These are phyloP conservation scores for Pandemis corylana DNA, from an alignment of 2,888 invertebrate genomes.

Conservation along the genomic window DNA sequence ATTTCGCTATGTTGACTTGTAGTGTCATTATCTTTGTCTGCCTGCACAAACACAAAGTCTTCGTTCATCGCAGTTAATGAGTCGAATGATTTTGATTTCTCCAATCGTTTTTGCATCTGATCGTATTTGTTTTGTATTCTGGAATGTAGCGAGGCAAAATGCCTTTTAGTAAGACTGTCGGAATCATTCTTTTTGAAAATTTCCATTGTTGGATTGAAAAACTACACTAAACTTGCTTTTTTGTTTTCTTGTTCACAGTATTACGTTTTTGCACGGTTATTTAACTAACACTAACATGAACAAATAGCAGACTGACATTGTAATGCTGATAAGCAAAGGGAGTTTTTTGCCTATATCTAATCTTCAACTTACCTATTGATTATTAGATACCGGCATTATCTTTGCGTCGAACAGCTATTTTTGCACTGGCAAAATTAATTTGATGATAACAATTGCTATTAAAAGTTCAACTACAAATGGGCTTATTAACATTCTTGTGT, in stretches of 20 bases:
- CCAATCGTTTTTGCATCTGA: conserved; percentile 72
- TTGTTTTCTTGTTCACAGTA: conserved; percentile 27
- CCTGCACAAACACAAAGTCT: conserved; percentile 51
- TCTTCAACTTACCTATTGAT: conserved; percentile 66
- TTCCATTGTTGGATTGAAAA: conserved; percentile 53
- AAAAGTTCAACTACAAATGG: background rate
- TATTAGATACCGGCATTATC: conserved; percentile 61
- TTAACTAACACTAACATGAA: conserved; percentile 4
- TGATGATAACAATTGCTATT: conserved; percentile 4
- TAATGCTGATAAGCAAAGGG: conserved; percentile 22
- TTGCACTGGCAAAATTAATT: conserved; percentile 17
- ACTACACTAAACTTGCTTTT: background rate
- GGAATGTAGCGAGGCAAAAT: conserved; percentile 69
- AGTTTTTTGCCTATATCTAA: conserved; percentile 54
- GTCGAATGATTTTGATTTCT: conserved; percentile 74
- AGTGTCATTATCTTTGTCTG: conserved; percentile 51
- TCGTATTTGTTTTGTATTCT: conserved; percentile 72
- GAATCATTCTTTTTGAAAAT: conserved; percentile 48
- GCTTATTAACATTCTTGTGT: background rate
- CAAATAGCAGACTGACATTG: conserved; percentile 28
- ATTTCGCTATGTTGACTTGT: conserved; percentile 52
- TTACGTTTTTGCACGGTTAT: conserved; percentile 28
- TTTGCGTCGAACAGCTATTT: conserved; percentile 40
- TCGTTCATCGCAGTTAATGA: conserved; percentile 58
- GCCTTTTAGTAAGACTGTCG: conserved; percentile 55